Base-by-base conservation (phyloP, 2,797 vertebrate genomes). In the Enteromius afrohamiltoni region DNA sequence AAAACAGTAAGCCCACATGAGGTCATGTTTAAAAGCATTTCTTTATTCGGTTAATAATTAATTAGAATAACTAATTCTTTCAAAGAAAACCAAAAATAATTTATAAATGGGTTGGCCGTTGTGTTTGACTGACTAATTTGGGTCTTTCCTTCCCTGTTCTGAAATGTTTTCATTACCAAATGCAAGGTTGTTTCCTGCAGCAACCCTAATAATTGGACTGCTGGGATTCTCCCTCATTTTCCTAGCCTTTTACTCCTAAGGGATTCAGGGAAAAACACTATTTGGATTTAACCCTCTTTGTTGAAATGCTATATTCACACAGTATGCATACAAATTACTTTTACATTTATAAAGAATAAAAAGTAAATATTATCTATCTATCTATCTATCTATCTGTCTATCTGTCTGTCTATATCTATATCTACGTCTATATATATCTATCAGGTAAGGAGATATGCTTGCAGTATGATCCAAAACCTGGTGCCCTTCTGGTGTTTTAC, bases 401-500 rank as follows among this genome's bases (percentile, higher is more conserved):
- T 45, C 45, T 45, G 1, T 45, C 42, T 47, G 16, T 45, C 42
- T 42, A 42, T 45, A 17, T 23, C 21, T 23, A 26, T 13, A 17
- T 47, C 23, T 19, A 14, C 8, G 10, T 42, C 40, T 42, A 42
- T 42, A 42, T 42, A 10, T 42, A 10, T 34, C 16, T 1, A 13
- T 16, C 60, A 64, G 93, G 64, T 89, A 29, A 64, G 31, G 80
- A 67, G 19, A 2, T 77, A 3, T 95, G 94, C 81, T 58, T 74
- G 86, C 0, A 10, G 2, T 95, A 95, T 82, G 77, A 93, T 53
- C 93, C 91, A 37, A 93, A 88, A 80, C 88, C 88, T 79, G 84
- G 88, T 62, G 92, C 91, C 80, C 86, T 96, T 85, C 87, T 92
- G 77, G 1, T 86, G 79, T 96, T 95, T 89, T 92, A 94, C 87